Conservation (phyloP, 2,113 vertebrate species). For the Pardalotus punctatus region DNA sequence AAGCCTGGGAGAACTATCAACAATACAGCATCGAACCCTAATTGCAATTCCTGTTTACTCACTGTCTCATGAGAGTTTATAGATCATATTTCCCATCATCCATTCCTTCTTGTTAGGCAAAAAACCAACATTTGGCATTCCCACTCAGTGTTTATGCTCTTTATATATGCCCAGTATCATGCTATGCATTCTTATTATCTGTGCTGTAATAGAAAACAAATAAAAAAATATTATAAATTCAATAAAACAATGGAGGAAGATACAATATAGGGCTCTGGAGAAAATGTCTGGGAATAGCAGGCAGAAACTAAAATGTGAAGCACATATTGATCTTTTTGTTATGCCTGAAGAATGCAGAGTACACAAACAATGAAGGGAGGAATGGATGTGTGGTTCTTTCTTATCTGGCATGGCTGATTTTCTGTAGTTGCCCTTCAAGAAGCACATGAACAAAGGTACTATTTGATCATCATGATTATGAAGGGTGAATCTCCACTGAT, state of each 20-base stretch:
- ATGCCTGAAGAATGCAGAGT: not conserved
- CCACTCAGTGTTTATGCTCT: not conserved
- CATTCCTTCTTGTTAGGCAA: not conserved
- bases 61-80: not conserved
- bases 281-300: not conserved
- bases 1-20: not conserved
- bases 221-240: not conserved
- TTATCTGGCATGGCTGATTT: not conserved
- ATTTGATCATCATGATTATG: not conserved
- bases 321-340: not conserved
- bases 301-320: not conserved
- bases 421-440: not conserved
- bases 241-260: not conserved
- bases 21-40: not conserved
- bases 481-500: not conserved
- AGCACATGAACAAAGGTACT: not conserved
- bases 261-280: not conserved
- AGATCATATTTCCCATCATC: not conserved
- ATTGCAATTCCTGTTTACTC: not conserved
- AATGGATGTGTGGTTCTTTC: not conserved
- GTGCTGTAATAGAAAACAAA: not conserved
- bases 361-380: not conserved
- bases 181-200: not conserved
- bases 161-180: not conserved
- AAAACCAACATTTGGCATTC: not conserved